Evolutionary conservation across 1,140 invertebrate genomes (phyloP).

Genomic region (Megalonaias nervosa): DNA sequence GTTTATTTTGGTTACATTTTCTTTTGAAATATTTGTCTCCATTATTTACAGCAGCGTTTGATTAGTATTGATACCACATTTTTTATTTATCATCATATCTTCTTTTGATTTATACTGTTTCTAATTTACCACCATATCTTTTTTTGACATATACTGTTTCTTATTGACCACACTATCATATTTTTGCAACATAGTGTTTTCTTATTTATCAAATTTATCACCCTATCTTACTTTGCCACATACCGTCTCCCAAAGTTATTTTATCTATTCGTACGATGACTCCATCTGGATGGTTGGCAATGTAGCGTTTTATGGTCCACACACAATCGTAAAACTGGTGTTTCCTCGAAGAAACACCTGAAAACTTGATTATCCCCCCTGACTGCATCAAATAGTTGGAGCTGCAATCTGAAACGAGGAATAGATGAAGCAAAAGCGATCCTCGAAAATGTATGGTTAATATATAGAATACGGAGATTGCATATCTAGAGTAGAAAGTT

Average conservation of each 20-base stretch:
- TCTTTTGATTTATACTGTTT: slow-evolving; percentile 46
- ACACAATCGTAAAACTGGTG: slow-evolving; percentile 61
- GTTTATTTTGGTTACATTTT: too few relatives aligned
- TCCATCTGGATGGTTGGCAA: slow-evolving; percentile 51
- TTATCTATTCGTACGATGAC: slow-evolving; percentile 54
- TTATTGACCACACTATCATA: too few relatives aligned
- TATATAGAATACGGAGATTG: too few relatives aligned
- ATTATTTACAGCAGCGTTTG: too few relatives aligned
- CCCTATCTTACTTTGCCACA: slow-evolving; percentile 4
- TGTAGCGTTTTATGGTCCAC: slow-evolving; percentile 58
- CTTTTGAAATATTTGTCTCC: too few relatives aligned
- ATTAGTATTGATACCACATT: too few relatives aligned
- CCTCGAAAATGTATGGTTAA: too few relatives aligned
- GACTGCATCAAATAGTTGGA: slow-evolving; percentile 45
- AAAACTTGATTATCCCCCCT: slow-evolving; percentile 55
- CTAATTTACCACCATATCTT: not conserved
- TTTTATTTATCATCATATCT: too few relatives aligned
- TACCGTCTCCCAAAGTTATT: slow-evolving; percentile 60
- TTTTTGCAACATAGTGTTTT: too few relatives aligned
- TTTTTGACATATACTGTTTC: too few relatives aligned
- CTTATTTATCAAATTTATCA: too few relatives aligned
- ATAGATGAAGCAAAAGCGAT: not conserved
- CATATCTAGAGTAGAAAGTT: too few relatives aligned
- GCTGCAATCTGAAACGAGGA: slow-evolving; percentile 53
- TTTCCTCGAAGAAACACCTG: slow-evolving; percentile 19